Evolutionary conservation across 2,113 vertebrate species (phyloP).

Genomic region (Chelonoidis abingdonii): DNA sequence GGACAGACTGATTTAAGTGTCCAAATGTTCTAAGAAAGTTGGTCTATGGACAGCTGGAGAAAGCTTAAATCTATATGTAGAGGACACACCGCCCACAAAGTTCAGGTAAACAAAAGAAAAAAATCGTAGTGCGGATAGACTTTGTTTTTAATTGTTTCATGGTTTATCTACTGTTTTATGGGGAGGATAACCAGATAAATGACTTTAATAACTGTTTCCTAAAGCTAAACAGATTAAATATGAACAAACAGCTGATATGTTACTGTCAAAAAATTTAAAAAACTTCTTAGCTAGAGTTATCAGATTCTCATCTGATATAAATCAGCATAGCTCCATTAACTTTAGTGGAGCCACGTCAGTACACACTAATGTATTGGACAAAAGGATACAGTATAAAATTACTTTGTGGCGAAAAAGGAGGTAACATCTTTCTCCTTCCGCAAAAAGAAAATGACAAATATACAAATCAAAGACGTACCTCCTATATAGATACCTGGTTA

Average conservation of each 20-base stretch:
- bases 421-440: neutral
- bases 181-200: neutral
- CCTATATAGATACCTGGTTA: accelerated
- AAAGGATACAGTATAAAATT: neutral
- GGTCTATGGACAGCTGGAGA: neutral
- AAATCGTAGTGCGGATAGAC: neutral
- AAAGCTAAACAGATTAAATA: neutral
- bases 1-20: neutral
- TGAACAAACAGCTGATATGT: neutral
- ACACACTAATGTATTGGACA: neutral
- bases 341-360: neutral
- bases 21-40: neutral
- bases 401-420: neutral
- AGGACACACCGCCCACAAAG: neutral
- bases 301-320: accelerated
- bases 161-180: neutral
- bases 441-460: neutral
- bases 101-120: neutral
- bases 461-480: accelerated
- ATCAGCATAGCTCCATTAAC: neutral
- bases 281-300: neutral
- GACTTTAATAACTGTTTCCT: neutral
- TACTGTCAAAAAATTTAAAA: neutral
- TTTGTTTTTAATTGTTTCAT: too few species aligned
- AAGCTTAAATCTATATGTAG: neutral